Evolutionary conservation across 2,797 vertebrate species (phyloP).

Genomic region (Peromyscus nudipes): DNA sequence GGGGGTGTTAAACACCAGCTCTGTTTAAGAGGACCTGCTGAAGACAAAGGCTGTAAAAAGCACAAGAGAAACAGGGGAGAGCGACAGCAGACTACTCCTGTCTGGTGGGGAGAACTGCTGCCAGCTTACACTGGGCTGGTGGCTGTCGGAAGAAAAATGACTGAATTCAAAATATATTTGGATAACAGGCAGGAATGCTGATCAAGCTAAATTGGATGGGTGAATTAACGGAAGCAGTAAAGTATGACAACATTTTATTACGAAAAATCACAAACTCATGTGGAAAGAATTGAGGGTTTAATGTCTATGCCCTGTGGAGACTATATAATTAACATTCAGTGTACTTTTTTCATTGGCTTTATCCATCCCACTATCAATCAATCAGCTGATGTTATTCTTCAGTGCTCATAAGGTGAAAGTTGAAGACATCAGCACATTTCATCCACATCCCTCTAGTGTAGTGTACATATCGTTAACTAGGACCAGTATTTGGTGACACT

Average conservation of each 20-base stretch:
- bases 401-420: neutral
- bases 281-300: slow-evolving; percentile 16
- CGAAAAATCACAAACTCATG: slow-evolving; percentile 8
- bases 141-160: neutral
- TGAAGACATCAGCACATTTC: neutral
- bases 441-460: neutral
- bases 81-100: neutral
- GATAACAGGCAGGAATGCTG: neutral
- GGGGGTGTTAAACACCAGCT: neutral
- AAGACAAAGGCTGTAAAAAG: neutral
- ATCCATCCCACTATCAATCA: neutral
- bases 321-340: neutral
- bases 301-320: neutral
- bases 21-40: neutral
- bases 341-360: neutral
- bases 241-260: slow-evolving; percentile 8
- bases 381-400: neutral
- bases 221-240: slow-evolving; percentile 15
- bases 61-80: neutral
- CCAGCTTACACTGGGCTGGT: neutral
- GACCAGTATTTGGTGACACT: neutral
- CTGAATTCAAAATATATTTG: neutral
- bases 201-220: neutral
- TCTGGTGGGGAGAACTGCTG: neutral
- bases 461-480: neutral